These are phyloP conservation scores for Schlechtendalia chinensis DNA, from an alignment of 1,140 invertebrate genomes.

Conservation along the genomic window DNA sequence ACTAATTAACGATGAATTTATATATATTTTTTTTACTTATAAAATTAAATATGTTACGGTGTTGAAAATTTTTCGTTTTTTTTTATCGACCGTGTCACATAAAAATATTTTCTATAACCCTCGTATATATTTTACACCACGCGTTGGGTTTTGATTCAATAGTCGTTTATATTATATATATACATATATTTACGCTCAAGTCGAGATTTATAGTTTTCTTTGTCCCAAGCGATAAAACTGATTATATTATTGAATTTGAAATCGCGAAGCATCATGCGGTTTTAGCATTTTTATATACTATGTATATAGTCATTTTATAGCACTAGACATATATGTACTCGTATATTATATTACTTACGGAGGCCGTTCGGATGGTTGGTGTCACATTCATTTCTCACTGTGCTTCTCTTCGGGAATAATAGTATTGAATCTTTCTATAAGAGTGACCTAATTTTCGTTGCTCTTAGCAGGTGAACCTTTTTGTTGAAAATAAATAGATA, in stretches of 20 bases:
- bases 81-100: no score
- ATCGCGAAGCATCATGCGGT: not conserved
- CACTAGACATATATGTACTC: not conserved
- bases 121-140: not conserved
- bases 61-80: no score
- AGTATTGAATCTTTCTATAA: not conserved
- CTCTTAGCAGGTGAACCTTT: not conserved
- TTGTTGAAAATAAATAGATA: not conserved
- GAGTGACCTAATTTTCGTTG: not conserved
- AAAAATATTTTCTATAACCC: no score
- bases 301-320: not conserved
- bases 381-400: no score
- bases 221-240: not conserved
- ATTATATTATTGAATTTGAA: not conserved
- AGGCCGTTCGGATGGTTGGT: not conserved
- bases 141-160: not conserved
- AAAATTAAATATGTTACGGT: no score
- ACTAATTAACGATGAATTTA: no score
- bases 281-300: conserved; percentile 6
- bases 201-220: not conserved
- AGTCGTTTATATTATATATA: not conserved
- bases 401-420: no score
- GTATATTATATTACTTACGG: not conserved
- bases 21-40: no score
- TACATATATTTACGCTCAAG: no score